Evolutionary conservation across 2,888 invertebrate species (phyloP).

Genomic region (Augochlorella aurata): DNA sequence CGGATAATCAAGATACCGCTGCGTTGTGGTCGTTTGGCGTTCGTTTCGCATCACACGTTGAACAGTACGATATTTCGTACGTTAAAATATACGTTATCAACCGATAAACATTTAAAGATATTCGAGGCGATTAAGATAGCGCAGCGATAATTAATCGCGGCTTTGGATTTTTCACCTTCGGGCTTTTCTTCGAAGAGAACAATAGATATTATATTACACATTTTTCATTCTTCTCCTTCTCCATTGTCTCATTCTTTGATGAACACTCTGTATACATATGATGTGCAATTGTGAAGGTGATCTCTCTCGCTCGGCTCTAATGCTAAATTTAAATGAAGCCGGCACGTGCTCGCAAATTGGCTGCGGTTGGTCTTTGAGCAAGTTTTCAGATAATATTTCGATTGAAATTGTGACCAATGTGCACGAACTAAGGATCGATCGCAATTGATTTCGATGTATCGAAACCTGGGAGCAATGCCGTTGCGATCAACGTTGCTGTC

Average conservation of each 20-base stretch:
- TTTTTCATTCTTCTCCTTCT: background rate
- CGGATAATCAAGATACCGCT: background rate
- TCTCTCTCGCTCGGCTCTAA: background rate
- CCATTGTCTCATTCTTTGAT: background rate
- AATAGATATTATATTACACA: background rate
- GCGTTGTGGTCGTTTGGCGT: background rate
- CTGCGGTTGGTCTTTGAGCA: background rate
- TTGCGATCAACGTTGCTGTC: background rate
- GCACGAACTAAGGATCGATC: background rate
- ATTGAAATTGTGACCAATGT: background rate
- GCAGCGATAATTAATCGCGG: background rate
- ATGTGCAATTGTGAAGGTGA: background rate
- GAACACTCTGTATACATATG: background rate
- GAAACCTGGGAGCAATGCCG: too few species aligned
- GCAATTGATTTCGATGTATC: background rate
- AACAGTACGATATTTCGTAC: background rate
- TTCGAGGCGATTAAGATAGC: background rate
- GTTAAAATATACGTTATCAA: background rate
- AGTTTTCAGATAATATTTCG: background rate
- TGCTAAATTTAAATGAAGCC: constrained; percentile 9
- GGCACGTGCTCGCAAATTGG: background rate
- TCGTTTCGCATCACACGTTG: background rate
- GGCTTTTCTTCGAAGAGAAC: background rate
- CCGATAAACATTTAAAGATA: too few species aligned
- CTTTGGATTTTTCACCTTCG: background rate